Evolutionary conservation across 1,140 invertebrate species (phyloP), one percentile per base, ranked within the genome.

Genomic region (Ooceraea biroi): DNA sequence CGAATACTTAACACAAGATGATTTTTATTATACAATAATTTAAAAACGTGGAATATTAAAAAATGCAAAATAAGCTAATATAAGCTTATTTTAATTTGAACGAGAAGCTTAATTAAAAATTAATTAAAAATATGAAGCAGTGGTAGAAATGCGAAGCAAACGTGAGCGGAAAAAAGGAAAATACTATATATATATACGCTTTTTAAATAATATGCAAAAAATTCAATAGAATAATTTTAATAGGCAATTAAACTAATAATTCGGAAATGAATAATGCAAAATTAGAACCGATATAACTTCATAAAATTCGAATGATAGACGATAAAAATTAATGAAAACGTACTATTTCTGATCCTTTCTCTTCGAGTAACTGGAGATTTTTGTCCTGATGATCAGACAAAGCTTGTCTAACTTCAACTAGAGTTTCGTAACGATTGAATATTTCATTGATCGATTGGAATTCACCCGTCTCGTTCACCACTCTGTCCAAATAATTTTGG

Each of bases 361-460:
- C 65, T 58, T 93, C 93, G 4, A 95, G 65, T 3, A 82, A 68
- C 30, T 90, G 82, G 10, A 94, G 83, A 83, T 91, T 92, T 25
- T 88, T 80, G 36, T 92, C 88, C 27, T 94, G 91, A 66, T 87
- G 89, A n/a, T 89, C 88, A 0, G 90, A 85, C 5, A 95, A 82
- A 8, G 89, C 72, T 63, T 72, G 83, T 77, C 91, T 91, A 0
- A 92, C 91, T 48, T 93, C 93, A 3, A 90, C 72, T 41, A 96
- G 91, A 14, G 95, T 95, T 90, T 96, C 95, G 73, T 95, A 96
- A 69, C 95, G 93, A 88, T 95, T 96, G 27, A 96, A 94, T 19
- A 96, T 95, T 58, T 95, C 95, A 10, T 93, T 86, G 0, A 95
- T 95, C 41, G 95, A 94, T 71, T 95, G 93, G 84, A 96, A 96